Percentiles rank a stretch among this genome's conserved stretches.
Conservation (phyloP, 1,140 invertebrate species). For the Trichogramma pretiosum region DNA sequence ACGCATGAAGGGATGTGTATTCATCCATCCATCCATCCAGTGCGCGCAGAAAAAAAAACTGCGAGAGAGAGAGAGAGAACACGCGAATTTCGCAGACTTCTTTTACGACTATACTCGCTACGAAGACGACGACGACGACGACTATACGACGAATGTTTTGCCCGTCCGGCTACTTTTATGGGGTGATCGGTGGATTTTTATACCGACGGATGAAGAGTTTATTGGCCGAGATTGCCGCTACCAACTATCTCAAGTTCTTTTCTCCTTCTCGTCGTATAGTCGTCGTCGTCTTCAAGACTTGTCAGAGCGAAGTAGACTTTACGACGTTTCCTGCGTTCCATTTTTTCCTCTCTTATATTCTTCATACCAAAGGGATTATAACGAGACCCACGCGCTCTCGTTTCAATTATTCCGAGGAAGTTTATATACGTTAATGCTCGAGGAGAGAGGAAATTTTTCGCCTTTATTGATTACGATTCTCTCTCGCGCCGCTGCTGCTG, state of each 20-base stretch:
- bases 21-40: too few relatives aligned
- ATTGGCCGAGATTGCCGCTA: conserved; percentile 15
- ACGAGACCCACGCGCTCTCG: too few relatives aligned
- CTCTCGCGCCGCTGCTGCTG: too few relatives aligned
- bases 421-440: too few relatives aligned
- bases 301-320: conserved; percentile 5
- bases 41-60: too few relatives aligned
- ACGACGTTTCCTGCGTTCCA: conserved; percentile 1
- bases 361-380: too few relatives aligned
- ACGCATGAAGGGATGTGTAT: too few relatives aligned
- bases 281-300: not conserved
- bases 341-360: not conserved
- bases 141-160: too few relatives aligned
- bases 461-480: conserved; percentile 11
- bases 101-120: too few relatives aligned
- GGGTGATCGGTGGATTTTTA: conserved; percentile 17
- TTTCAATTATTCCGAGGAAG: conserved; percentile 10
- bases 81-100: not conserved
- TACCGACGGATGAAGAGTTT: conserved; percentile 5
- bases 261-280: not conserved
- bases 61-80: not conserved
- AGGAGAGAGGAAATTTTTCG: too few relatives aligned
- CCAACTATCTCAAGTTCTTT: too few relatives aligned
- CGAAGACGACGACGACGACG: too few relatives aligned
- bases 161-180: conserved; percentile 14